A percentile compares a stretch with the other conserved stretches of the same genome.
phyloP scores from a whole-genome alignment of 2,888 invertebrate species.

The Hybos culiciformis region DNA sequence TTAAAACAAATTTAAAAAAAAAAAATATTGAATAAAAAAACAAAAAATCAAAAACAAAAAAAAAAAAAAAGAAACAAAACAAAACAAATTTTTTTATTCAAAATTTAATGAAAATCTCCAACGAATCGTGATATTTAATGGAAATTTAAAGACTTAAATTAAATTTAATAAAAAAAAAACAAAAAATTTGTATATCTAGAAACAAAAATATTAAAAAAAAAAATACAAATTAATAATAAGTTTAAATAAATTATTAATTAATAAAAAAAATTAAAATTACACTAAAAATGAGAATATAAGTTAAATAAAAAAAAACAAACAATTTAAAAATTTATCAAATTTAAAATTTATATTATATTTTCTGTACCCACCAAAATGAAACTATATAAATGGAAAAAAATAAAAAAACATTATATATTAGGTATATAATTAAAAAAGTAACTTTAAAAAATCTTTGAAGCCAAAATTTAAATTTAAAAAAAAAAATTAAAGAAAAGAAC shows the following conservation, averaged over 20 bases:
- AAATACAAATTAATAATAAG: background rate
- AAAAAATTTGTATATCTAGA: slow-evolving; percentile 1
- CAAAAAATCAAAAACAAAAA: background rate
- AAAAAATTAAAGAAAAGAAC: too few relatives aligned
- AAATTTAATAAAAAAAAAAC: slow-evolving; percentile 7
- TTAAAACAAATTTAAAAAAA: slow-evolving; percentile 19
- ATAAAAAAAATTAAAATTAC: background rate
- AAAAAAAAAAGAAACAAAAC: slow-evolving; percentile 12
- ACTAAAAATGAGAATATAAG: background rate
- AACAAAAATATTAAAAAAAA: background rate
- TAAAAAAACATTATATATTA: too few relatives aligned
- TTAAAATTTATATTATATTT: background rate
- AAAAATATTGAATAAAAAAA: slow-evolving; percentile 13
- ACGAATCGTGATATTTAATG: slow-evolving; percentile 6
- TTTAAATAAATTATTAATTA: background rate
- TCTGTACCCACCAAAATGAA: background rate
- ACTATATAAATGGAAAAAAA: background rate
- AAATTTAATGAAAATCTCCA: slow-evolving; percentile 8
- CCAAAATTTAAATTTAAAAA: too few relatives aligned
- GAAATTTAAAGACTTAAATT: slow-evolving; percentile 11
- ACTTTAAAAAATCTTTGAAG: too few relatives aligned
- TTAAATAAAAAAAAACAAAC: slow-evolving; percentile 9
- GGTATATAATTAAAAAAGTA: too few relatives aligned
- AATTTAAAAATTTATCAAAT: slow-evolving; percentile 8
- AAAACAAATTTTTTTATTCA: slow-evolving; percentile 10